Evolutionary conservation across 2,113 vertebrate species (phyloP).

Genomic region (Conger conger): DNA sequence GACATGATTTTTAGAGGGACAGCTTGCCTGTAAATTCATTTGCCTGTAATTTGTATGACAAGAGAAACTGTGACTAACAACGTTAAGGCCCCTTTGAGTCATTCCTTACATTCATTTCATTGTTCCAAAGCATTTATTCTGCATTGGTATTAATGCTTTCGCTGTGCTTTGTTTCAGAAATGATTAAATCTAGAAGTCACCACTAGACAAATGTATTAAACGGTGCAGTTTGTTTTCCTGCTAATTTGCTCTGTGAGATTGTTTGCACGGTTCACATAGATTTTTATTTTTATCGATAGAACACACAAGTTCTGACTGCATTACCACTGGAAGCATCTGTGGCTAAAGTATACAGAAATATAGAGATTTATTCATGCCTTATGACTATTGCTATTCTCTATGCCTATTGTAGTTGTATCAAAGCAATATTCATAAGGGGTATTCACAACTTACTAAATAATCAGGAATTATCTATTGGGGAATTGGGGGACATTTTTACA

Average conservation of each 20-base stretch:
- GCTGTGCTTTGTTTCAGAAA: not conserved
- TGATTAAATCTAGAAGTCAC: not conserved
- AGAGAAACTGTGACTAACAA: conserved; percentile 1
- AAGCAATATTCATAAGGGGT: not conserved
- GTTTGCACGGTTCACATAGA: not conserved
- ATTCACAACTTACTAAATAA: not conserved
- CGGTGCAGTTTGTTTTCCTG: not conserved
- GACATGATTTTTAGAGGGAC: not conserved
- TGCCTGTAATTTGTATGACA: not conserved
- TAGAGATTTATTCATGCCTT: conserved; percentile 4
- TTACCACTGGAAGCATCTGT: not conserved
- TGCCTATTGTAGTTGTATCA: not conserved
- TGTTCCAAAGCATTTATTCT: conserved; percentile 13
- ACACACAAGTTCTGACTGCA: conserved; percentile 6
- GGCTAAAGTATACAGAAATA: conserved; percentile 20
- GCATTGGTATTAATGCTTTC: not conserved
- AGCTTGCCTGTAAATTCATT: not conserved
- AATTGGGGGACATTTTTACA: too few species aligned
- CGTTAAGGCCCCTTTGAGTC: not conserved
- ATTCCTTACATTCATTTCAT: conserved; percentile 15
- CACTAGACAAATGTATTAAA: not conserved
- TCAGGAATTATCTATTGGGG: not conserved
- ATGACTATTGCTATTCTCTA: not conserved
- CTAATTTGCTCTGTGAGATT: not conserved
- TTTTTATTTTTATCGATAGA: not conserved